phyloP scores from a whole-genome alignment of 1,140 invertebrate genomes.

The Drosophila aff. region DNA sequence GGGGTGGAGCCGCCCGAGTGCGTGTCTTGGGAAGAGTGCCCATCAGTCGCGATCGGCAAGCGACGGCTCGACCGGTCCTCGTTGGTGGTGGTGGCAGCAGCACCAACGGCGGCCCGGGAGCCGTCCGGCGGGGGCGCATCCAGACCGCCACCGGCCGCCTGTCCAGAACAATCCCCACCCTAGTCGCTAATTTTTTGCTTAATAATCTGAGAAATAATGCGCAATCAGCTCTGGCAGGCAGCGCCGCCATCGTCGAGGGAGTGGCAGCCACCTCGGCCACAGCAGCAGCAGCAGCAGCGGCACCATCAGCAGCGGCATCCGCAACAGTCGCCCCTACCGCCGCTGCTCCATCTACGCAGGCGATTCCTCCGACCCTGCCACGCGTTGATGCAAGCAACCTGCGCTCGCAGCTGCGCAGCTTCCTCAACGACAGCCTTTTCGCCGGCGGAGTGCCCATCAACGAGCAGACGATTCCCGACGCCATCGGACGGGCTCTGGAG shows the following conservation, averaged over 20 bases:
- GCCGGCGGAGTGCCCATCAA: slow-evolving; percentile 66
- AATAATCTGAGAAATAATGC: slow-evolving; percentile 76
- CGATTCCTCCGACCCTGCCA: slow-evolving; percentile 4
- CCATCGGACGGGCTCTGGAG: slow-evolving; percentile 60
- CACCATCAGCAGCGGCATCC: slow-evolving; percentile 2
- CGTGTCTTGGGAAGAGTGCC: slow-evolving; percentile 30
- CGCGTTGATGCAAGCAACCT: slow-evolving; percentile 31
- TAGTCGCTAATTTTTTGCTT: slow-evolving; percentile 53
- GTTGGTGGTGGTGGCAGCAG: slow-evolving; percentile 44
- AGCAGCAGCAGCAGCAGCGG: not conserved
- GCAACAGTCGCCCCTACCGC: not conserved
- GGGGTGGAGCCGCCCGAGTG: slow-evolving; percentile 29
- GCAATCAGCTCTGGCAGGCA: slow-evolving; percentile 65
- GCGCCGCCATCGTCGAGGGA: slow-evolving; percentile 18
- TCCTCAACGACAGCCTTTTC: slow-evolving; percentile 65
- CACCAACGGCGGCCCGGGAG: slow-evolving; percentile 18
- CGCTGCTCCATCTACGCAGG: slow-evolving; percentile 12
- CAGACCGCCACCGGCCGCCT: slow-evolving; percentile 26
- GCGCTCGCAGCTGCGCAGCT: slow-evolving; percentile 58
- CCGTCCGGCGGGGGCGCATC: slow-evolving; percentile 19
- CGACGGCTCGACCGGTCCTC: slow-evolving; percentile 34
- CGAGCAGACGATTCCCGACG: slow-evolving; percentile 63
- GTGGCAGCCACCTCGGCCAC: slow-evolving; percentile 1
- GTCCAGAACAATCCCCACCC: slow-evolving; percentile 47
- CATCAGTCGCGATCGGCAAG: slow-evolving; percentile 25